Evolutionary conservation across 2,888 invertebrate genomes (phyloP).

Genomic region (Melanchra persicariae): DNA sequence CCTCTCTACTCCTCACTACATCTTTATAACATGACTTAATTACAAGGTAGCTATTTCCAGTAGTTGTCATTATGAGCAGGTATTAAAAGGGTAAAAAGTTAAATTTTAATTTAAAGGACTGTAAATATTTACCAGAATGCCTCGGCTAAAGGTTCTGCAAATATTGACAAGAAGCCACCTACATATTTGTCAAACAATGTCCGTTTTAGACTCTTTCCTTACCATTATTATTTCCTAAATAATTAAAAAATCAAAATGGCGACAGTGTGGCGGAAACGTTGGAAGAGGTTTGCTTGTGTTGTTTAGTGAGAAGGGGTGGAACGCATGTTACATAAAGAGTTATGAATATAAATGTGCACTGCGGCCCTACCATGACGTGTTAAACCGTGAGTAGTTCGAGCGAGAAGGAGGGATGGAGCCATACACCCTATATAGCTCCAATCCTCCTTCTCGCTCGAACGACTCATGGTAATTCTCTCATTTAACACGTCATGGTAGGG

Average conservation of each 20-base stretch:
- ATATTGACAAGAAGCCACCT: neutral
- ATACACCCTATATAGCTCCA: too few relatives aligned
- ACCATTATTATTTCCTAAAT: neutral
- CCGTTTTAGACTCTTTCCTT: neutral
- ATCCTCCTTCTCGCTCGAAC: too few relatives aligned
- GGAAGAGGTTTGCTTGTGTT: neutral
- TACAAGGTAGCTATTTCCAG: neutral
- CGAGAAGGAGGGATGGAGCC: too few relatives aligned
- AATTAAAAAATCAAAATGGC: neutral
- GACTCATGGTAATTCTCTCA: too few relatives aligned
- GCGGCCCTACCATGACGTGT: too few relatives aligned
- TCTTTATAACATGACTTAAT: neutral
- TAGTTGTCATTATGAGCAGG: neutral
- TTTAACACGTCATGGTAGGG: too few relatives aligned
- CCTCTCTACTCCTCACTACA: too few relatives aligned
- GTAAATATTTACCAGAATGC: neutral
- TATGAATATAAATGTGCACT: too few relatives aligned
- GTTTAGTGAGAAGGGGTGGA: too few relatives aligned
- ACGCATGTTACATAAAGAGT: too few relatives aligned
- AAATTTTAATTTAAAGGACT: neutral
- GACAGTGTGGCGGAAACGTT: neutral
- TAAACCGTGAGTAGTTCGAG: too few relatives aligned
- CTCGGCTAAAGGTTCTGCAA: neutral
- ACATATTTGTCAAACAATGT: neutral
- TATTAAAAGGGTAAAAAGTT: too few relatives aligned